Percentiles rank a stretch among this genome's conserved stretches.
phyloP scores from a whole-genome alignment of 2,888 invertebrate genomes.

The Nesidiocoris tenuis region DNA sequence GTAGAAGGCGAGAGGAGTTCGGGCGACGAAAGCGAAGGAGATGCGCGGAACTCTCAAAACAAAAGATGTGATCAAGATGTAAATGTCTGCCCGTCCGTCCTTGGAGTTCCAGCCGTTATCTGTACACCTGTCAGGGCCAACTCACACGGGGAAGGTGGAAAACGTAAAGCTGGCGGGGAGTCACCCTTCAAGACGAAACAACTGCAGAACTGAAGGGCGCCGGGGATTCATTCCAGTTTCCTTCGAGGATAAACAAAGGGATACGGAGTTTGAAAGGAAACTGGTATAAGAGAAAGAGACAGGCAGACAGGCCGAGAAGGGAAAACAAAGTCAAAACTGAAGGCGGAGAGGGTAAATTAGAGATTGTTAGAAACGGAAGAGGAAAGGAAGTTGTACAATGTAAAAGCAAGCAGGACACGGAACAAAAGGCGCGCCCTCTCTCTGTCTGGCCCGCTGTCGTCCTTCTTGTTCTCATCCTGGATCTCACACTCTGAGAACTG shows the following conservation, averaged over 20 bases:
- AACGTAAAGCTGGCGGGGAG: neutral
- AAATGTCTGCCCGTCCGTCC: neutral
- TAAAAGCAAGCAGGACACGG: slow-evolving; percentile 24
- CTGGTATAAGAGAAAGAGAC: neutral
- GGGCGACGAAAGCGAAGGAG: neutral
- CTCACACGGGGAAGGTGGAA: slow-evolving; percentile 3
- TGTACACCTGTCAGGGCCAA: slow-evolving; percentile 12
- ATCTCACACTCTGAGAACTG: too few species aligned
- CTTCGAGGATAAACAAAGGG: slow-evolving; percentile 31
- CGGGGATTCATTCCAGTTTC: slow-evolving; percentile 18
- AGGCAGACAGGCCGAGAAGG: neutral
- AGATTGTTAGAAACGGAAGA: slow-evolving; percentile 27
- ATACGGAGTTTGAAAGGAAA: slow-evolving; percentile 11
- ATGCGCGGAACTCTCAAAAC: slow-evolving; percentile 2
- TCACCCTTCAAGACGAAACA: neutral
- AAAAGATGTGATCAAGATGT: slow-evolving; percentile 35
- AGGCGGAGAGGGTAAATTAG: slow-evolving; percentile 15
- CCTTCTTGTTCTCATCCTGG: too few species aligned
- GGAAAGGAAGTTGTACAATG: slow-evolving; percentile 22
- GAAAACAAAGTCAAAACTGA: neutral
- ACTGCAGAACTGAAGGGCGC: neutral
- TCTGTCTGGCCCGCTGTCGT: slow-evolving; percentile 6
- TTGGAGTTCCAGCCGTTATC: slow-evolving; percentile 3
- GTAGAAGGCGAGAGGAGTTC: too few species aligned
- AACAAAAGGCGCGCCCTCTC: slow-evolving; percentile 24